phyloP scores from a whole-genome alignment of 2,888 invertebrate genomes.

The Folsomia candida region DNA sequence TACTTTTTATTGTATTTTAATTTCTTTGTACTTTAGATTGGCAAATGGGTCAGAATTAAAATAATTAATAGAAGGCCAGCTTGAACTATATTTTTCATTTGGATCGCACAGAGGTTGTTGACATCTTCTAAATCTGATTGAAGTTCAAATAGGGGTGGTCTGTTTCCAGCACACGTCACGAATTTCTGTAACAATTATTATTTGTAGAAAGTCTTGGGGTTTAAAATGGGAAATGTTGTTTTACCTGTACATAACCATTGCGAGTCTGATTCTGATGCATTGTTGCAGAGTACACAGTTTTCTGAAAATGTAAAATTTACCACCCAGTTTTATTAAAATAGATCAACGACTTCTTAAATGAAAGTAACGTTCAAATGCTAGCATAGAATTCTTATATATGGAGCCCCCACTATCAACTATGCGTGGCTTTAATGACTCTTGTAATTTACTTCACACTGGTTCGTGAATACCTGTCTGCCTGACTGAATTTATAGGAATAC shows the following conservation, averaged over 20 bases:
- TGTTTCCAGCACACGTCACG: neutral
- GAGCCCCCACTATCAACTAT: too few relatives aligned
- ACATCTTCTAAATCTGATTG: neutral
- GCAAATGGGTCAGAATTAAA: neutral
- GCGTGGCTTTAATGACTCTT: too few relatives aligned
- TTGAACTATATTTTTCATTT: neutral
- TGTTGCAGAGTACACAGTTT: too few relatives aligned
- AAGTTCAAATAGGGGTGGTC: neutral
- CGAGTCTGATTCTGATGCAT: neutral
- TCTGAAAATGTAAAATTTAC: too few relatives aligned
- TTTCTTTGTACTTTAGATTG: neutral
- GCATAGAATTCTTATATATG: too few relatives aligned
- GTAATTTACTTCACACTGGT: too few relatives aligned
- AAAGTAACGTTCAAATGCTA: too few relatives aligned
- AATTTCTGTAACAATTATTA: neutral
- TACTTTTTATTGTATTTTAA: too few relatives aligned
- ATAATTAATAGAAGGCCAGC: neutral
- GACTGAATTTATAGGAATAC: too few relatives aligned
- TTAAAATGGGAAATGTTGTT: neutral
- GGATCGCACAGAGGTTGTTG: neutral
- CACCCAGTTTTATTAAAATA: too few relatives aligned
- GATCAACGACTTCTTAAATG: too few relatives aligned
- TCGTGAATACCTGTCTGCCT: too few relatives aligned
- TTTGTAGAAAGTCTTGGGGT: neutral
- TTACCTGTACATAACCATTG: neutral